Evolutionary conservation across 2,797 vertebrate genomes (phyloP).

Genomic region (Squalus acanthias): DNA sequence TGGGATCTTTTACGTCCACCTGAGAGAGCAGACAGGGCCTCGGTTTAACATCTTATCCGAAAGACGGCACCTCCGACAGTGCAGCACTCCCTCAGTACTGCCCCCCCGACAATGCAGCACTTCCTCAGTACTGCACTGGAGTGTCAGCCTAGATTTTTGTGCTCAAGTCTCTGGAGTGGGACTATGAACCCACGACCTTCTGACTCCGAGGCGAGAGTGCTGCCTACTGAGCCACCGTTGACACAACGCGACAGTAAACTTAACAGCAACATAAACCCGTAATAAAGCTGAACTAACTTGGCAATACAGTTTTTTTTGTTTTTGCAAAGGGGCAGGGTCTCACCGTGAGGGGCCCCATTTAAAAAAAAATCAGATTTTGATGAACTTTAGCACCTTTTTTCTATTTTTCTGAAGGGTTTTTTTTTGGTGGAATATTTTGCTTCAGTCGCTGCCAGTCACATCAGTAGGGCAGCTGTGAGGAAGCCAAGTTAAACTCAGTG

Average conservation of each 20-base stretch:
- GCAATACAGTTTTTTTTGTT: background rate
- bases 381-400: background rate
- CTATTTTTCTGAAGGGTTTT: background rate
- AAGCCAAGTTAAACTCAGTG: background rate
- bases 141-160: too few relatives aligned
- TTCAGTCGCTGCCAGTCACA: background rate
- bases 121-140: too few relatives aligned
- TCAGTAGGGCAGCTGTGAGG: background rate
- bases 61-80: too few relatives aligned
- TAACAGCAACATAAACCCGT: background rate
- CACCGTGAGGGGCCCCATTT: background rate
- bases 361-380: background rate
- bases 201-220: too few relatives aligned
- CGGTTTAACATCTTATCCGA: too few relatives aligned
- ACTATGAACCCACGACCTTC: too few relatives aligned
- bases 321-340: background rate
- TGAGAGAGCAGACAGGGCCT: too few relatives aligned
- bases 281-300: background rate
- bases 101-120: too few relatives aligned
- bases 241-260: background rate
- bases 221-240: background rate
- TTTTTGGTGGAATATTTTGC: background rate
- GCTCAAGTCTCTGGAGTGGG: too few relatives aligned
- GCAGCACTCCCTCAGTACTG: too few relatives aligned
- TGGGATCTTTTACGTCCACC: too few relatives aligned